These are phyloP conservation scores for Oryzias sinensis DNA, from an alignment of 2,797 vertebrate species.

Conservation along the genomic window DNA sequence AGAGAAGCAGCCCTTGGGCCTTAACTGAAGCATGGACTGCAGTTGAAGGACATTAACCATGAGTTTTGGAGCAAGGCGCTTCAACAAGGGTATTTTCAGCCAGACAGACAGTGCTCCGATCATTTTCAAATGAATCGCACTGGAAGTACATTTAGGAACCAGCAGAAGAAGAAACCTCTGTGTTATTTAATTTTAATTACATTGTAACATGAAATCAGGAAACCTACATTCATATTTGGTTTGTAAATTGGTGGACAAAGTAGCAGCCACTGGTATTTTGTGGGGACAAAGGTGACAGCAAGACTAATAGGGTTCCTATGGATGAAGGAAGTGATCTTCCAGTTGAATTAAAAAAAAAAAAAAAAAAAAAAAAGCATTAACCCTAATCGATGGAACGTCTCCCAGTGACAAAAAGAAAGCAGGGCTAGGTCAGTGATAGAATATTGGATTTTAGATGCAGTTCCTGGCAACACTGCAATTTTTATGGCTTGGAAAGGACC, in stretches of 20 bases:
- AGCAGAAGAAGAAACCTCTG: constrained; percentile 25
- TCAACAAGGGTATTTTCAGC: constrained; percentile 45
- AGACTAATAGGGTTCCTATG: constrained; percentile 75
- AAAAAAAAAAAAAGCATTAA: constrained; percentile 71
- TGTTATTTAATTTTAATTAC: too few relatives aligned
- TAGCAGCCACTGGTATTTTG: constrained; percentile 50
- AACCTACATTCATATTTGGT: neutral
- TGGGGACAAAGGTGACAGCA: constrained; percentile 60
- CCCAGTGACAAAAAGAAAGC: constrained; percentile 56
- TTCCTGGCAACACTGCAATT: constrained; percentile 73
- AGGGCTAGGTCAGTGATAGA: constrained; percentile 67
- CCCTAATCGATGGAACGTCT: constrained; percentile 74
- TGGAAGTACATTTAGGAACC: constrained; percentile 55
- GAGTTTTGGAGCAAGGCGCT: constrained; percentile 56
- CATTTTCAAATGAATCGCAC: constrained; percentile 64
- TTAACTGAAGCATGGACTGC: constrained; percentile 48
- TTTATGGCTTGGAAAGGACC: constrained; percentile 75
- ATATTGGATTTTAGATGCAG: constrained; percentile 80
- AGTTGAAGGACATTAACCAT: constrained; percentile 76
- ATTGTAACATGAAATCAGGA: constrained; percentile 31
- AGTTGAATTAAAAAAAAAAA: constrained; percentile 77
- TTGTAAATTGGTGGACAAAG: constrained; percentile 31
- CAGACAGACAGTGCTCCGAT: constrained; percentile 26
- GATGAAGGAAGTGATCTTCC: constrained; percentile 62
- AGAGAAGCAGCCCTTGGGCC: constrained; percentile 55